Conservation (phyloP, 2,113 vertebrate genomes). For the Zosterops hypoxanthus region DNA sequence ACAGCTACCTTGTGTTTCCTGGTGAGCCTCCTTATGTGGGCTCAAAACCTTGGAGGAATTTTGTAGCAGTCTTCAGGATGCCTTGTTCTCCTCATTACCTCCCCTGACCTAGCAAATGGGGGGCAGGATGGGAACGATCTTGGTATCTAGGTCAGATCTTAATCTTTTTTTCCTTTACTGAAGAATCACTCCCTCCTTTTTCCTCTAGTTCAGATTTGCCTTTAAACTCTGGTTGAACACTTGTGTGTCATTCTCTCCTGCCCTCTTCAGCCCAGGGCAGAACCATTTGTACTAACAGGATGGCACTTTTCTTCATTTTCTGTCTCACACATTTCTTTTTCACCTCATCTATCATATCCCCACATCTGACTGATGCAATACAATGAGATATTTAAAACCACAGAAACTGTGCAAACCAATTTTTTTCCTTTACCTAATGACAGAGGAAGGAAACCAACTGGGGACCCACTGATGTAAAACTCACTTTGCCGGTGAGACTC, state of each 20-base stretch:
- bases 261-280: not conserved
- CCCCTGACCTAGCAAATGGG: not conserved
- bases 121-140: not conserved
- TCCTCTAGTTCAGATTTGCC: not conserved
- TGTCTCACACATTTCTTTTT: not conserved
- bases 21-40: not conserved
- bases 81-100: not conserved
- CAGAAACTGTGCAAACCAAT: not conserved
- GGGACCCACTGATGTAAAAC: not conserved
- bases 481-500: not conserved
- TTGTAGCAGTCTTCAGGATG: not conserved
- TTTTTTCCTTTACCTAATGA: not conserved
- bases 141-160: constrained; percentile 16
- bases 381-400: not conserved
- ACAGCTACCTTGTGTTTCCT: not conserved
- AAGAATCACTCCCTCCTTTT: not conserved
- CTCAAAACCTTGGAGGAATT: not conserved
- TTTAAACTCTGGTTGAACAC: not conserved
- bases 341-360: not conserved
- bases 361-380: not conserved
- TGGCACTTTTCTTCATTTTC: not conserved
- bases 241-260: not conserved
- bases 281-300: not conserved
- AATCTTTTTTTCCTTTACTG: not conserved
- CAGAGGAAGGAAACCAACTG: not conserved